Evolutionary conservation across 1,140 invertebrate genomes (phyloP), one percentile per base, ranked within the genome.

Genomic region (Formica selysi): DNA sequence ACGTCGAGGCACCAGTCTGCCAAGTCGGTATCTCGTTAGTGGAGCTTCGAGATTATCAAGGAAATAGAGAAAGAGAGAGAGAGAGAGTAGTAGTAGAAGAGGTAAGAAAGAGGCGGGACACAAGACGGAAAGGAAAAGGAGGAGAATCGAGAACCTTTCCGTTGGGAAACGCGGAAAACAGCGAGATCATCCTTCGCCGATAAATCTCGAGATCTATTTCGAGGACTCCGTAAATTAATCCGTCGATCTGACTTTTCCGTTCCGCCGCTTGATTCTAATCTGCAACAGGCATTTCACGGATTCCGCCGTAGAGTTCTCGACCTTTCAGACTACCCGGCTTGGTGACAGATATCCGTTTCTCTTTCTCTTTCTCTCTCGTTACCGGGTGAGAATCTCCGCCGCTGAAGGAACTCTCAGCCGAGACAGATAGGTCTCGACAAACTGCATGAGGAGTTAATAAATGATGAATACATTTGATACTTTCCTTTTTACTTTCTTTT

Each of bases 141-240:
- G 32, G 68, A 70, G 22, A 70, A 36, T 61, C 73, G 57, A 73
- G 64, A 87, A 78, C 3, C 54, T 70, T 83, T 54, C 61, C 64
- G 65, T 11, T 4, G 26, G 48, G 19, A 62, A 22, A 51, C 29
- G 59, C 62, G 61, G 54, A 54, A 86, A 79, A 83, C 68, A 81
- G 57, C 48, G 87, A 41, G 85, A 81, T 90, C 87, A 87, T 90
- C 81, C 86, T 88, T 80, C 38, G 83, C 67, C 91, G 90, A 91
- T 91, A 89, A 91, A 89, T 91, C 87, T 91, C 61, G 57, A 76
- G 86, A 92, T 92, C 90, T 89, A 91, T 92, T 92, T 92, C 88
- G 78, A 86, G 87, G 90, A 91, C 59, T 61, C 83, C 88, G 87
- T 86, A 92, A 93, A 92, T 93, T 93, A 93, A 92, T 93, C 91